These are phyloP conservation scores for Andricus quercusramuli DNA, from an alignment of 2,888 invertebrate species.

Conservation along the genomic window DNA sequence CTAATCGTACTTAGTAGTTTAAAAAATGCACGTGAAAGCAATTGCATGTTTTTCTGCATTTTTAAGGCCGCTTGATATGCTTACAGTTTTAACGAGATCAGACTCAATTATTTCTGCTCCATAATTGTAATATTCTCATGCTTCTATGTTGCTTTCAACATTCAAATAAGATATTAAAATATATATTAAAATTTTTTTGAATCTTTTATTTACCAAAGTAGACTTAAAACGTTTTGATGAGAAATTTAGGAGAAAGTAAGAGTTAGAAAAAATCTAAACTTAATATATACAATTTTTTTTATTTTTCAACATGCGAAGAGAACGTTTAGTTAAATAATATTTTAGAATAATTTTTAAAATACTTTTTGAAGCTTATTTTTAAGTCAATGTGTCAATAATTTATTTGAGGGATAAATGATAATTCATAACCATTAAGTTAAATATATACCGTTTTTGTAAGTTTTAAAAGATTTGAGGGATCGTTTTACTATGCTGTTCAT, in stretches of 20 bases:
- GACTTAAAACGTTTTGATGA: neutral
- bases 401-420: too few relatives aligned
- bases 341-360: neutral
- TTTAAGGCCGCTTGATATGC: neutral
- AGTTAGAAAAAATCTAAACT: neutral
- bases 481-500: neutral
- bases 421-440: neutral
- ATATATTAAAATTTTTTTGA: neutral
- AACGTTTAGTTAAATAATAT: constrained; percentile 5
- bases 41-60: neutral
- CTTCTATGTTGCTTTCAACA: neutral
- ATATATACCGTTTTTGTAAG: neutral
- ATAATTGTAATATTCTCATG: neutral
- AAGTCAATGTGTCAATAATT: too few relatives aligned
- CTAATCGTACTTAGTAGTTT: neutral
- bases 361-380: neutral
- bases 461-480: neutral
- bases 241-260: too few relatives aligned
- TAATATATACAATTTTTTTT: neutral
- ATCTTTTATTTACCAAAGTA: neutral
- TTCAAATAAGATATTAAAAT: neutral
- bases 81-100: neutral
- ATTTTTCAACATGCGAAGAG: constrained; percentile 8
- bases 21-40: neutral
- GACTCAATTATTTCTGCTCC: neutral